Evolutionary conservation across 2,113 vertebrate species (phyloP), one percentile per base, ranked within the genome.

Genomic region (Pitta sordida): DNA sequence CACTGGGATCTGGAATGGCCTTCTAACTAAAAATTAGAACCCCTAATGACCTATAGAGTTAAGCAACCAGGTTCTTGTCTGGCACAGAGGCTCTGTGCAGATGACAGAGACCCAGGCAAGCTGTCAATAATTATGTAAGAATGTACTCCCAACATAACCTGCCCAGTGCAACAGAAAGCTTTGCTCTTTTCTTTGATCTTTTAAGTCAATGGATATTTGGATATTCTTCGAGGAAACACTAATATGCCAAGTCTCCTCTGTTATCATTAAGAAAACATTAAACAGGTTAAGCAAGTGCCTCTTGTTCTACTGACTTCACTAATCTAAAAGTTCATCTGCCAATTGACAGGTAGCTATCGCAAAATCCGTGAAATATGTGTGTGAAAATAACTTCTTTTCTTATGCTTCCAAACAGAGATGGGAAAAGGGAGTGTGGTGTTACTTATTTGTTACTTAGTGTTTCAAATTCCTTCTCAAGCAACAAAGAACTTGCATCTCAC

Each of bases 211-310:
- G 48, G 68, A 36, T 67, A 63, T 74, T 88, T 95, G 94, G 86
- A 88, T 93, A 63, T 86, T 93, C 90, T 88, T 95, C 3, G n/a
- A 95, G 91, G 83, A 93, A 95, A 90, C 32, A 15, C 37, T 34
- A 10, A 37, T 36, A 21, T 56, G 83, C 83, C 77, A 88, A 70
- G 43, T 64, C 19, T 75, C 30, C 52, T 29, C 69, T 88, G 64
- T 48, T 86, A 90, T 81, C 73, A 59, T 8, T 88, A 71, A 83
- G 60, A 92, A 91, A 90, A 91, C 63, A 93, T 36, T 20, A 8
- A 94, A 81, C 83, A 52, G 80, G 92, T 90, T 81, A 46, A 83
- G 69, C 56, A 15, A 43, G 73, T 64, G 76, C 51, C 58, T 85
- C 91, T 78, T 18, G 27, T 56, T 90, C 69, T 63, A 37, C 32